Base-by-base conservation (phyloP, 2,888 invertebrate species). In the Macrosiphum euphorbiae region DNA sequence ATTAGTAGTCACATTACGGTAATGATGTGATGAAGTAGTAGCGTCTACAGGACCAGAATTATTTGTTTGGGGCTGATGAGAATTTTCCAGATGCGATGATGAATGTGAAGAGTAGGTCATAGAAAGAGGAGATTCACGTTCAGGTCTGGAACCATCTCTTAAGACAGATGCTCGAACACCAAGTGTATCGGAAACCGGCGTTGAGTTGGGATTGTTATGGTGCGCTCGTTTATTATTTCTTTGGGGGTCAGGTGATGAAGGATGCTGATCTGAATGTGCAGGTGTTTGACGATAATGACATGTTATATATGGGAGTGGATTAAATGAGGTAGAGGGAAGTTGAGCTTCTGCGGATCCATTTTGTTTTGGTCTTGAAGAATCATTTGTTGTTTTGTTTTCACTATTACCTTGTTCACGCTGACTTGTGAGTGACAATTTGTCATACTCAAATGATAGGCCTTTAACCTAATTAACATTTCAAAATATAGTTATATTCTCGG, bases 371-470 rank as follows among this genome's bases (percentile, higher is more conserved):
- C 90, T 90, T 87, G 92, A 52, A 50, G 90, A 90, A 61, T 90
- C 90, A 41, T 67, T 52, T 11, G 84, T 16, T 47, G 89, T 28
- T 94, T 92, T 92, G 58, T 92, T 94, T 92, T 92, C 94, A 67
- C 4, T 92, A 52, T 61, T 89, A 78, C 24, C 50, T 84, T 92
- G 91, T 89, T 89, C 94, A 94, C 94, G 88, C 85, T 94, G 94
- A 91, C 95, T 95, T 55, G 95, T 95, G 28, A 96, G 96, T 47
- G 96, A 96, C 87, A 97, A 95, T 95, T 97, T 97, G 95, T 97
- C 97, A 95, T 97, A 97, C 96, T 97, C 97, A 95, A 97, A 97
- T 95, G 97, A 97, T 95, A 98, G 96, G 95, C 98, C 98, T 96
- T 98, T 98, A 90, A 98, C 97, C 97, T 97, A 94, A 94, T 52